A percentile compares a stretch with the other conserved stretches of the same genome.
These are phyloP conservation scores for Akabosia matsudoensis DNA, from an alignment of 1,140 invertebrate species.

Conservation along the genomic window DNA sequence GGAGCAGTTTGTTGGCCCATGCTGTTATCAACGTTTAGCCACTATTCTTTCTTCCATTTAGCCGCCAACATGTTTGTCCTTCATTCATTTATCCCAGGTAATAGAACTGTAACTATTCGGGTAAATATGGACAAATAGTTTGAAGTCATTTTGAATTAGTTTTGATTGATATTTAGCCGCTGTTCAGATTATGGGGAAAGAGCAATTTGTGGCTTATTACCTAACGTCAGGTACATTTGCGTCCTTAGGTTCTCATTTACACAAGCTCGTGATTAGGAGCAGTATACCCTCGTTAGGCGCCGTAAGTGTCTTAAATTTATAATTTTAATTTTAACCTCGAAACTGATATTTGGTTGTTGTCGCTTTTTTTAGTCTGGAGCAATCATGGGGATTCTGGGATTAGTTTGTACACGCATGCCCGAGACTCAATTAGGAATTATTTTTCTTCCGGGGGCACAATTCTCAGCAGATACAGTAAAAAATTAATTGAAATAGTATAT, in stretches of 20 bases:
- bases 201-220: conserved; percentile 90
- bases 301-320: conserved; percentile 61
- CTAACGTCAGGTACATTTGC: conserved; percentile 81
- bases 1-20: conserved; percentile 76
- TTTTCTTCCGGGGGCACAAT: conserved; percentile 81
- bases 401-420: conserved; percentile 80
- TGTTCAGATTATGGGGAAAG: conserved; percentile 75
- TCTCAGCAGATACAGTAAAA: conserved; percentile 76
- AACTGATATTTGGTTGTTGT: not conserved
- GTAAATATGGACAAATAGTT: not conserved
- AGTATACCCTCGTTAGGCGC: conserved; percentile 81
- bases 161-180: conserved; percentile 52
- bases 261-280: conserved; percentile 67
- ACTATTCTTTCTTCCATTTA: conserved; percentile 80
- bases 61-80: conserved; percentile 93
- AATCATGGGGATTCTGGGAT: conserved; percentile 83
- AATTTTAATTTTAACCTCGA: not conserved
- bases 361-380: conserved; percentile 73
- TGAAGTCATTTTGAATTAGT: not conserved
- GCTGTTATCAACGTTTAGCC: conserved; percentile 90
- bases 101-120: conserved; percentile 36
- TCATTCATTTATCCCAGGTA: conserved; percentile 67
- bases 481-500: conserved; percentile 37
- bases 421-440: conserved; percentile 81
- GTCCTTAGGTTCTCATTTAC: conserved; percentile 77